phyloP scores from a whole-genome alignment of 2,113 vertebrate genomes.

The Otis tarda region DNA sequence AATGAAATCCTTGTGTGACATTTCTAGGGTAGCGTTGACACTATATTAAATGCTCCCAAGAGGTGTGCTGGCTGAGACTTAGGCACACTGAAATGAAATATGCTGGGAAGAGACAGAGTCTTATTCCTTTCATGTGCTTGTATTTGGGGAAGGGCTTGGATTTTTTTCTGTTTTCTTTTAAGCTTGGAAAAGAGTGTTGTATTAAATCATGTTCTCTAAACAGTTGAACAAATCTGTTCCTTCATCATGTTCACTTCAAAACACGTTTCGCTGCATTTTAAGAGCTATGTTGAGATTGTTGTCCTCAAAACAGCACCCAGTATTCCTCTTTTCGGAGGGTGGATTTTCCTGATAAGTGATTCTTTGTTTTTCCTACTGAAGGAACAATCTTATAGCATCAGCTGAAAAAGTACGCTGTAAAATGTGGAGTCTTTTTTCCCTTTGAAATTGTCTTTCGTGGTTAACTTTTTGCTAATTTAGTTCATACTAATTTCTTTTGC shows the following conservation, averaged over 20 bases:
- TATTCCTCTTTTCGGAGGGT: neutral
- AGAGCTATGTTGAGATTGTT: neutral
- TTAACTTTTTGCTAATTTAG: neutral
- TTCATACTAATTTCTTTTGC: neutral
- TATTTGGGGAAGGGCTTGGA: neutral
- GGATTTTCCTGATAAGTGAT: neutral
- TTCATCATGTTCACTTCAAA: neutral
- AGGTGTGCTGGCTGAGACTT: neutral
- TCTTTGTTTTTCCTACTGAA: neutral
- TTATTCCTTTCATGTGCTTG: neutral
- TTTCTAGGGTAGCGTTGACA: neutral
- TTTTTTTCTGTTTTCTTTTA: neutral
- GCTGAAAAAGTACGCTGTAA: neutral
- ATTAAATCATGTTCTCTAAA: neutral
- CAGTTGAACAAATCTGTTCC: neutral
- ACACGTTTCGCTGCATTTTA: neutral
- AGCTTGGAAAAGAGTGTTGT: neutral
- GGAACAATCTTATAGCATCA: neutral
- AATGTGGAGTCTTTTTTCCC: neutral
- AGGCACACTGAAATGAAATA: neutral
- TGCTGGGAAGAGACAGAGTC: neutral
- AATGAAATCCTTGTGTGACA: neutral
- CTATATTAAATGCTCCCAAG: neutral
- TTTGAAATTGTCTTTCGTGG: neutral
- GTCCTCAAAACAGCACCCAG: neutral